Evolutionary conservation across 2,113 vertebrate species (phyloP), one percentile per base, ranked within the genome.

Genomic region (Paratilapia polleni): DNA sequence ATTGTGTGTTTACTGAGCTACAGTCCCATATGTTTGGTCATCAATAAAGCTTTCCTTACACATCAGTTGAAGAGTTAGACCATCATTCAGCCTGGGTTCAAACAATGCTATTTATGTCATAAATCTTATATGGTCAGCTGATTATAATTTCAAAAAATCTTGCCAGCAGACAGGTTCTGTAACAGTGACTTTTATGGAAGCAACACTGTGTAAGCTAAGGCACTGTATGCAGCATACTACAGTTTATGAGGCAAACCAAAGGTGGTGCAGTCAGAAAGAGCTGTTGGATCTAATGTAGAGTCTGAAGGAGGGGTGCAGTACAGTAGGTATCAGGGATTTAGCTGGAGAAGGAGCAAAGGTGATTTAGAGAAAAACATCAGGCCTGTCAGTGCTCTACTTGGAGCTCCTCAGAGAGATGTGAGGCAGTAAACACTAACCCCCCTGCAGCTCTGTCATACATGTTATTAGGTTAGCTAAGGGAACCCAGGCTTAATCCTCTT

Each of bases 371-470:
- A 80, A 84, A 77, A 78, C 87, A 88, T 82, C 74, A 20, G 84
- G 64, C 75, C 43, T 26, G 91, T 90, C 85, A 86, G 1, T 38
- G 81, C 78, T 22, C 73, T 41, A 28, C 76, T 78, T 62, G 22
- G 57, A 63, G 70, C 88, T 87, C 83, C 83, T 90, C 85, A 1
- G 78, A 85, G 91, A 89, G 81, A 93, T 84, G 84, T 59, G 86
- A 91, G 87, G 86, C 90, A 52, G 91, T 81, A 91, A 93, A 93
- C 89, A 91, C 41, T 91, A 82, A 93, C 90, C 92, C n/a, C 89
- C 91, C 92, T 77, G 88, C 84, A 81, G 92, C 92, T 73, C 89
- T 89, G 90, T 93, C 91, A 90, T 89, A 93, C 89, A 89, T 87
- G 89, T 91, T 88, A 90, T 84, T 85, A 88, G 91, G 89, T 91